Evolutionary conservation across 1,140 invertebrate genomes (phyloP), one percentile per base, ranked within the genome.

Genomic region (Copidosoma floridanum): DNA sequence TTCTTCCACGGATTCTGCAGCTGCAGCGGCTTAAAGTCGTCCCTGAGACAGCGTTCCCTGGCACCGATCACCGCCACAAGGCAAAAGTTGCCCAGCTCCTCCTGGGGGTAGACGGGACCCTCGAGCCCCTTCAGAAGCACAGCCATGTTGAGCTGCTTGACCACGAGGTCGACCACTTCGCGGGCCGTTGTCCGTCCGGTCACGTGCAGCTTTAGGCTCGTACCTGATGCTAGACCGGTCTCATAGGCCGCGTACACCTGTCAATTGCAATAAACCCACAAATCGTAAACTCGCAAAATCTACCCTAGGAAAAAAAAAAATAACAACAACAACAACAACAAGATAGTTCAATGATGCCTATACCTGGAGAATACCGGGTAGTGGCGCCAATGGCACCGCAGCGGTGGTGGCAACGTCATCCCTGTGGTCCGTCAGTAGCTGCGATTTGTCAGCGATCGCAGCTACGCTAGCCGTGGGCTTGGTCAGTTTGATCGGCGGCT

Each of bases 1-100:
- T 93, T 93, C 52, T 92, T 89, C 95, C 95, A 98, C 0, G 95
- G 95, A 77, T 95, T 95, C 71, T 97, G 94, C 23, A 98, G 78
- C 66, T 94, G 89, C 2, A 98, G 79, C 0, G 94, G 93, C 67
- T 92, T 90, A 72, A 96, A 97, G 73, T 98, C 94, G 68, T 97
- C 94, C 11, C 94, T 82, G 1, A 98, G 82, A 72, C 95, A 95
- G 44, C 94, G 81, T 73, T 98, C 94, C 10, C 94, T 78, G 0
- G 93, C 92, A 2, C 95, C 95, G 44, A 97, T 94, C 14, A 97
- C 93, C 0, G 94, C 93, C 0, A 97, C 95, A 16, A 98, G 81
- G 75, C 94, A 97, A 73, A 97, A 97, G 68, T 94, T 92, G 20
- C 86, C 84, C 52, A 92, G 77, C 72, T 89, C 87, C 41, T 92